Conservation (phyloP, 2,797 vertebrate species). For the Lophotriccus pileatus region DNA sequence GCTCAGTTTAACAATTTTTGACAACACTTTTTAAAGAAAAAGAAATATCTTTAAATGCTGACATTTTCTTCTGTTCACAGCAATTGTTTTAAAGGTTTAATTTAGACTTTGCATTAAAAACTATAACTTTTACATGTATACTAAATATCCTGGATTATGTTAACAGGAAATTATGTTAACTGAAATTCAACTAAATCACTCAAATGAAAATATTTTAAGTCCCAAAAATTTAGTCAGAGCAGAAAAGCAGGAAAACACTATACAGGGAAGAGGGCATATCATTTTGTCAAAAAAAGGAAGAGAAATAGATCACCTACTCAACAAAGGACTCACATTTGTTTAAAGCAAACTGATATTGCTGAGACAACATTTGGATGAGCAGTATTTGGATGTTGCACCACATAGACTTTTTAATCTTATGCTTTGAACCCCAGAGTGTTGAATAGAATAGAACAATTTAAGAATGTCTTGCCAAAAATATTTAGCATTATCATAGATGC, state of each 20-base stretch:
- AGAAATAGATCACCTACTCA: background rate
- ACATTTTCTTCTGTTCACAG: background rate
- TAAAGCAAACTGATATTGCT: background rate
- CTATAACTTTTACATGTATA: background rate
- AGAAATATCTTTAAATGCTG: background rate
- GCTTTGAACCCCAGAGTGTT: background rate
- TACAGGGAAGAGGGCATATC: background rate
- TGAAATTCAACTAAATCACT: background rate
- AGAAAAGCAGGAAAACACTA: background rate
- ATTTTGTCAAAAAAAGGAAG: background rate
- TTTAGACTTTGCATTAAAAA: background rate
- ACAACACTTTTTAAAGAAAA: background rate
- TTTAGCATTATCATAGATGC: background rate
- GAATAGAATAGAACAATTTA: background rate
- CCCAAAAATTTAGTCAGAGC: background rate
- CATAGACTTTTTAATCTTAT: background rate
- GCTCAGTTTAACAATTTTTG: background rate
- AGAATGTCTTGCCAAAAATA: background rate
- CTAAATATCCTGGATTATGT: background rate
- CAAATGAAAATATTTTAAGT: background rate
- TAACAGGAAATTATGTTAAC: background rate
- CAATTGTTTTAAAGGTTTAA: background rate
- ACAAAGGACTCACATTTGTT: background rate
- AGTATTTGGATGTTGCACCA: background rate
- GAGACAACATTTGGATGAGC: background rate